Conservation (phyloP, 2,888 invertebrate species). For the Rhopalosiphum nymphaeae region DNA sequence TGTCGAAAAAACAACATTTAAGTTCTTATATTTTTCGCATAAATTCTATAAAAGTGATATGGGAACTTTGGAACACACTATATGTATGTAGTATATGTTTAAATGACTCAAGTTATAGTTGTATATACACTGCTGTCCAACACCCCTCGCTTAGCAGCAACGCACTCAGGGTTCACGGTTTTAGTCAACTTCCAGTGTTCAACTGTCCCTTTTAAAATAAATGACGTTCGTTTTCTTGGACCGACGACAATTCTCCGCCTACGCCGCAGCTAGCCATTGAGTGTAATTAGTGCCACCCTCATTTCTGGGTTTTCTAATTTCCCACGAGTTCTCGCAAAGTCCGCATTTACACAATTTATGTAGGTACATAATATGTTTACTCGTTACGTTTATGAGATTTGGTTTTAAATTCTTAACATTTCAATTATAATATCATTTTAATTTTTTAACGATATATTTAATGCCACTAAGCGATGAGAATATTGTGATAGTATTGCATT, state of each 20-base stretch:
- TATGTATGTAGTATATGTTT: not conserved
- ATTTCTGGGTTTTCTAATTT: constrained; percentile 4
- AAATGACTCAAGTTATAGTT: not conserved
- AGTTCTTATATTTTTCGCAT: not conserved
- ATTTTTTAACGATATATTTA: not conserved
- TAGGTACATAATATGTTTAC: not conserved
- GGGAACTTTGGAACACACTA: not conserved
- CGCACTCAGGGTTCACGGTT: not conserved
- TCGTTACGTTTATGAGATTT: not conserved
- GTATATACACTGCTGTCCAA: not conserved
- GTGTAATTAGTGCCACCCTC: constrained; percentile 17
- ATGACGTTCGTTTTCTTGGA: constrained; percentile 24
- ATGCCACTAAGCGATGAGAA: not conserved
- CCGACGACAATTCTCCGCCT: constrained; percentile 4
- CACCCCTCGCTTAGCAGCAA: not conserved
- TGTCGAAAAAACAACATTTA: not conserved
- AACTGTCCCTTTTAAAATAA: constrained; percentile 27
- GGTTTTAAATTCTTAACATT: not conserved
- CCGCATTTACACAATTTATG: not conserved
- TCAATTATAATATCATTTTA: not conserved
- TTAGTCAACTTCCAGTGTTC: constrained; percentile 27
- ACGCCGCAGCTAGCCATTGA: not conserved
- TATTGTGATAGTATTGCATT: not conserved
- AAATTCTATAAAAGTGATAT: not conserved
- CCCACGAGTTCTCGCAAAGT: not conserved